These are phyloP conservation scores for Chrysotoxum bicinctum DNA, from an alignment of 2,888 invertebrate genomes.

Conservation along the genomic window DNA sequence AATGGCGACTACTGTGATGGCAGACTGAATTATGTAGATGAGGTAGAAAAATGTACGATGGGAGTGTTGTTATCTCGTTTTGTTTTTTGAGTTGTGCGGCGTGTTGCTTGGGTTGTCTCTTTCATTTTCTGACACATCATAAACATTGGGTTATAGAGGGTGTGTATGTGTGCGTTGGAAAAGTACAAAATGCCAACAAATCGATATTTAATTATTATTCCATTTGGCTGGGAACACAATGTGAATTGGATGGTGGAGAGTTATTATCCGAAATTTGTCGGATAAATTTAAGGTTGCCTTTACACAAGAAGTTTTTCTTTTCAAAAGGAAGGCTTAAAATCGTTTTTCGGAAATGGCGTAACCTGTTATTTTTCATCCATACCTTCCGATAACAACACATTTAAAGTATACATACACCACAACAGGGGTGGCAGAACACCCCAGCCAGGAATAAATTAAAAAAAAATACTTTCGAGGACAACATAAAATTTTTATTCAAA, in stretches of 20 bases:
- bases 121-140: constrained; percentile 65
- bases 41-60: constrained; percentile 61
- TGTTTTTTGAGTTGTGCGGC: neutral
- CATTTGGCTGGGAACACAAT: constrained; percentile 36
- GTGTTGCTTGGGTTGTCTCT: constrained; percentile 40
- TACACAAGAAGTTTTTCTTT: neutral
- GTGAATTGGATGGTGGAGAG: neutral
- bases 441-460: too few species aligned
- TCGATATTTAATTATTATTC: constrained; percentile 27
- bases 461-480: too few species aligned
- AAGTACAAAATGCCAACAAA: constrained; percentile 56
- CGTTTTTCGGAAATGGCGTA: too few species aligned
- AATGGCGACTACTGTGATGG: constrained; percentile 73
- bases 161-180: constrained; percentile 23
- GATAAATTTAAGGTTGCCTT: neutral
- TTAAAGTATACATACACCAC: too few species aligned
- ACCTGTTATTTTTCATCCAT: too few species aligned
- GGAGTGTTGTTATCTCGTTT: constrained; percentile 42
- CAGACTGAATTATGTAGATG: constrained; percentile 43
- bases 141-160: constrained; percentile 21
- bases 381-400: too few species aligned
- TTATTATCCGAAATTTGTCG: constrained; percentile 16
- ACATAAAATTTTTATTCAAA: too few species aligned
- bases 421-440: too few species aligned
- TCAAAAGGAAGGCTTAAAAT: too few species aligned